These are phyloP conservation scores for Gerris lacustris DNA, from an alignment of 2,888 invertebrate genomes.

Conservation along the genomic window DNA sequence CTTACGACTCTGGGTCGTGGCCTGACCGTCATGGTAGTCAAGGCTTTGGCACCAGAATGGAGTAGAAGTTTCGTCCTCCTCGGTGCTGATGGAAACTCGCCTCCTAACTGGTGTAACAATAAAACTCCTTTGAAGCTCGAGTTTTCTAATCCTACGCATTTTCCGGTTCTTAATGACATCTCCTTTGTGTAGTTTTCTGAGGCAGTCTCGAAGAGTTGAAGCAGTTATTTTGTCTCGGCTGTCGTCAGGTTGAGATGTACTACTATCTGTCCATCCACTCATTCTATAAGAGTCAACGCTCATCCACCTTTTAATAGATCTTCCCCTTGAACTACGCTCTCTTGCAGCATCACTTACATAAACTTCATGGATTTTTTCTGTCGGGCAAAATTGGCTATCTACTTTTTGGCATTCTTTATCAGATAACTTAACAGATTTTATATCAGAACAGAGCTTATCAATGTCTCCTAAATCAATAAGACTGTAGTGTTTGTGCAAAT, in stretches of 20 bases:
- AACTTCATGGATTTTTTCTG: constrained; percentile 25
- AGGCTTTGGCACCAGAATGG: constrained; percentile 13
- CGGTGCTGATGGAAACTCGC: neutral
- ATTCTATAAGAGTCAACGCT: constrained; percentile 23
- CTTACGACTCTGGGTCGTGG: constrained; percentile 28
- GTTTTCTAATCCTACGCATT: constrained; percentile 28
- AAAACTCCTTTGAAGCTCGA: constrained; percentile 30
- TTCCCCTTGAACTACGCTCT: neutral
- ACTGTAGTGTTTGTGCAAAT: constrained; percentile 27
- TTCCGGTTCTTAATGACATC: constrained; percentile 29
- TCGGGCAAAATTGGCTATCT: constrained; percentile 24
- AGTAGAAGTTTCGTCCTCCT: neutral
- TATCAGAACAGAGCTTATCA: constrained; percentile 15
- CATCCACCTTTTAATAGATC: constrained; percentile 24
- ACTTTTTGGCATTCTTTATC: constrained; percentile 7
- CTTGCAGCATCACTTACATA: constrained; percentile 18
- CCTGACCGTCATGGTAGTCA: constrained; percentile 18
- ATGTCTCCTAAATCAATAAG: constrained; percentile 26
- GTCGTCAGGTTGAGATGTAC: neutral
- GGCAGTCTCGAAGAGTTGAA: constrained; percentile 17
- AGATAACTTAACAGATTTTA: constrained; percentile 17
- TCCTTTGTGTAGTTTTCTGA: constrained; percentile 20
- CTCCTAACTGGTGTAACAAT: constrained; percentile 26
- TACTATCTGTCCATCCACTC: constrained; percentile 20
- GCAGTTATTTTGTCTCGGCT: neutral